Base-by-base conservation (phyloP, 2,113 vertebrate species). In the Scartelaos histophorus region DNA sequence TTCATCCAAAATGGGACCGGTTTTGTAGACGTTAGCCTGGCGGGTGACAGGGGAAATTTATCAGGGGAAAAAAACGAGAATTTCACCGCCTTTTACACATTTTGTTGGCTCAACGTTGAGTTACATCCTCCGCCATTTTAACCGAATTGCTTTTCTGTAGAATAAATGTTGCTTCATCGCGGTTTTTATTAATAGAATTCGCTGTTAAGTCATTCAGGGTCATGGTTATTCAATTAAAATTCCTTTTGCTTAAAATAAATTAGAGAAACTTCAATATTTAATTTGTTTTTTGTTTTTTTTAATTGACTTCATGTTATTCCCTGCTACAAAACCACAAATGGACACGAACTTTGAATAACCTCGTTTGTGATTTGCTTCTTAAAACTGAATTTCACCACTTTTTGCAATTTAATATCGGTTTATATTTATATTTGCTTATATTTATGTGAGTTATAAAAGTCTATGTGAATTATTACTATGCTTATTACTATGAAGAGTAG, bases 111-210 rank as follows among this genome's bases (percentile, higher is more conserved):
- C 65, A 76, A 74, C 71, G 82, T 73, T 84, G 85, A 83, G 84
- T 85, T 73, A 82, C 53, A 80, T 79, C 79, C 84, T 91, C 91
- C 93, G 92, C 93, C 93, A 94, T 94, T 92, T 94, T 92, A 88
- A 73, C 71, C 84, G 67, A 90, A 85, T 80, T 84, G 75, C 70
- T 82, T 81, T 74, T 73, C 43, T 67, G 19, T 58, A n/a, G 65
- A 46, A 70, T 77, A 75, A 84, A 81, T 73, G 67, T 69, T 75
- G 73, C 76, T 76, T 82, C 67, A 75, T 69, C 68, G 57, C 71
- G 53, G 16, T 67, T 79, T 73, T 74, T 25, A 75, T 73, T 66
- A 58, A 29, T 68, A 49, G 74, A 68, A 70, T 79, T 66, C 73
- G 45, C 64, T 74, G 53, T 80, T 38, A 74, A 90, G 86, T 90